A percentile compares a stretch with the other conserved stretches of the same genome.
These are phyloP conservation scores for Eurois occulta DNA, from an alignment of 2,888 invertebrate genomes.

Conservation along the genomic window DNA sequence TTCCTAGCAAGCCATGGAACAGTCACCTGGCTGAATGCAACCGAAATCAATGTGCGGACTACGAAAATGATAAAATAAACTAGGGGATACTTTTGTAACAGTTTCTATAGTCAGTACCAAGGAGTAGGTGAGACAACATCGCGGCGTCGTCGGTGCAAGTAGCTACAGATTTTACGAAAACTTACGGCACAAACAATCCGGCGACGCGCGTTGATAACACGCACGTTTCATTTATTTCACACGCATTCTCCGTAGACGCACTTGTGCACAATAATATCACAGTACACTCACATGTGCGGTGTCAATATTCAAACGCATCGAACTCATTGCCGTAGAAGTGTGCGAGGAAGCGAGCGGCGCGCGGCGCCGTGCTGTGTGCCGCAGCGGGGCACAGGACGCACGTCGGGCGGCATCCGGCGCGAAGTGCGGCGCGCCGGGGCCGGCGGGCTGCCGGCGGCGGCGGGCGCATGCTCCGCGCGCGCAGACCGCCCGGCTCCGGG, in stretches of 20 bases:
- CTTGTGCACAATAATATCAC: not conserved
- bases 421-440: slow-evolving; percentile 49
- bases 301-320: not conserved
- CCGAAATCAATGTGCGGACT: slow-evolving; percentile 2
- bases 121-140: slow-evolving; percentile 14
- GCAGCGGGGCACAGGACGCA: slow-evolving; percentile 38
- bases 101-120: slow-evolving; percentile 13
- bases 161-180: slow-evolving; percentile 8
- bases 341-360: not conserved
- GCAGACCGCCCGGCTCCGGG: slow-evolving; percentile 37
- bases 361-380: slow-evolving; percentile 7
- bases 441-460: slow-evolving; percentile 25
- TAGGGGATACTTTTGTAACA: slow-evolving; percentile 6
- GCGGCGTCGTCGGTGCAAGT: not conserved
- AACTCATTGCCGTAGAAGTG: slow-evolving; percentile 22
- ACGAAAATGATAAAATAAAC: slow-evolving; percentile 1
- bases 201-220: not conserved
- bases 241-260: slow-evolving; percentile 14
- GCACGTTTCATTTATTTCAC: slow-evolving; percentile 12
- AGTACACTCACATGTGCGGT: not conserved
- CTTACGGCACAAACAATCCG: slow-evolving; percentile 42
- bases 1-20: not conserved
- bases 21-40: not conserved
- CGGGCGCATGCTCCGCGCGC: slow-evolving; percentile 19
- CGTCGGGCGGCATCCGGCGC: slow-evolving; percentile 47